Conservation (phyloP, 2,797 vertebrate genomes). For the Spinibarbus caldwelli region DNA sequence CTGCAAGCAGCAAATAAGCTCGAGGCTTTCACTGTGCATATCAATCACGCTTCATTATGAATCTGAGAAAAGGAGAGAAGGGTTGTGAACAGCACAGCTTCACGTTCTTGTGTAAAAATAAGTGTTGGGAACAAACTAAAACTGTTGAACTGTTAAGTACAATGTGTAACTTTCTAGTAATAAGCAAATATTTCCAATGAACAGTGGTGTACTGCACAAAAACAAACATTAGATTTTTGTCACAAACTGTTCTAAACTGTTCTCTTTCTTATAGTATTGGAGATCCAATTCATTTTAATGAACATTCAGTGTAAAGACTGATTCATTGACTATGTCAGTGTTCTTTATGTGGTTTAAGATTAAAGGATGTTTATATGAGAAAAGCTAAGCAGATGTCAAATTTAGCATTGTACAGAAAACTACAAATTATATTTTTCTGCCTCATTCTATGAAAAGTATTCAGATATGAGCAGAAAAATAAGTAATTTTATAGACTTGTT, state of each 20-base stretch:
- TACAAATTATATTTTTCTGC: neutral
- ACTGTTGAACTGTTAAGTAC: neutral
- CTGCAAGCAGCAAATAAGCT: neutral
- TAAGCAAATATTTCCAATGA: neutral
- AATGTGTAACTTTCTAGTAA: neutral
- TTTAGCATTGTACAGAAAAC: neutral
- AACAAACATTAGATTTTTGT: too few species aligned
- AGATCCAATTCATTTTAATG: too few species aligned
- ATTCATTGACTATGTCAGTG: too few species aligned
- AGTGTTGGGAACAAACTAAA: neutral
- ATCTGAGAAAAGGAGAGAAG: neutral
- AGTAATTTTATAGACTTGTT: neutral
- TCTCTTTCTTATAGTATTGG: too few species aligned
- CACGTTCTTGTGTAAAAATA: neutral
- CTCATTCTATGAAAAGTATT: neutral
- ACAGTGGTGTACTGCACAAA: neutral
- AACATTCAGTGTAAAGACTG: too few species aligned
- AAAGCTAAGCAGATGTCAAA: neutral
- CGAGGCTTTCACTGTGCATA: conserved; percentile 2
- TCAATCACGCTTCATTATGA: neutral
- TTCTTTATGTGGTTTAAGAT: too few species aligned
- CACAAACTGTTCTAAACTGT: neutral
- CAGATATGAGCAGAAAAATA: neutral
- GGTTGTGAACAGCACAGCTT: neutral
- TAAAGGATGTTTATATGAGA: too few species aligned